Evolutionary conservation across 2,797 vertebrate species (phyloP).

Genomic region (Philypnodon macrostomus): DNA sequence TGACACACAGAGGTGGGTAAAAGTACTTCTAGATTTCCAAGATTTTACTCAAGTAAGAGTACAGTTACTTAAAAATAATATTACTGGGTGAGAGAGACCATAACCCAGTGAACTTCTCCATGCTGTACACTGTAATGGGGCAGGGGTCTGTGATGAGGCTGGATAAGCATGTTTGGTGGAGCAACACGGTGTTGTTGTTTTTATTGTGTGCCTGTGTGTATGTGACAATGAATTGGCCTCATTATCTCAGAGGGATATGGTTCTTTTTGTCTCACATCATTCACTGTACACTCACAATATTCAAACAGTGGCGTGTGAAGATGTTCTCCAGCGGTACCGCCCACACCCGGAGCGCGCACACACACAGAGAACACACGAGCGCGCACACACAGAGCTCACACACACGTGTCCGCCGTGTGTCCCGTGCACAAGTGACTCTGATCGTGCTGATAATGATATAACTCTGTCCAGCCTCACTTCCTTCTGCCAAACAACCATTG

Average conservation of each 20-base stretch:
- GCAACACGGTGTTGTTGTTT: constrained; percentile 40
- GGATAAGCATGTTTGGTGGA: constrained; percentile 8
- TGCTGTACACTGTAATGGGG: too few species aligned
- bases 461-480: too few species aligned
- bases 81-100: too few species aligned
- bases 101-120: too few species aligned
- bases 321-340: constrained; percentile 17
- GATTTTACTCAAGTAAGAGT: too few species aligned
- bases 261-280: constrained; percentile 53
- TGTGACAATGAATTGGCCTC: constrained; percentile 48
- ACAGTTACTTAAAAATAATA: too few species aligned
- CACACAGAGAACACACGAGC: neutral
- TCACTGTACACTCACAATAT: constrained; percentile 22
- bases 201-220: constrained; percentile 26
- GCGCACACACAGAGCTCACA: neutral
- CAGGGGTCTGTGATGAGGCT: too few species aligned
- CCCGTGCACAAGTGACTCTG: too few species aligned
- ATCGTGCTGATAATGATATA: too few species aligned
- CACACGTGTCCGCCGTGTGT: neutral
- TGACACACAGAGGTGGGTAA: too few species aligned
- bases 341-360: neutral
- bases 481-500: too few species aligned
- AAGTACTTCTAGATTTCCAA: too few species aligned
- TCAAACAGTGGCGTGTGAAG: constrained; percentile 15
- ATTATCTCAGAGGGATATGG: constrained; percentile 69